A percentile compares a stretch with the other conserved stretches of the same genome.
Conservation (phyloP, 1,140 invertebrate species). For the Ephestia elutella region DNA sequence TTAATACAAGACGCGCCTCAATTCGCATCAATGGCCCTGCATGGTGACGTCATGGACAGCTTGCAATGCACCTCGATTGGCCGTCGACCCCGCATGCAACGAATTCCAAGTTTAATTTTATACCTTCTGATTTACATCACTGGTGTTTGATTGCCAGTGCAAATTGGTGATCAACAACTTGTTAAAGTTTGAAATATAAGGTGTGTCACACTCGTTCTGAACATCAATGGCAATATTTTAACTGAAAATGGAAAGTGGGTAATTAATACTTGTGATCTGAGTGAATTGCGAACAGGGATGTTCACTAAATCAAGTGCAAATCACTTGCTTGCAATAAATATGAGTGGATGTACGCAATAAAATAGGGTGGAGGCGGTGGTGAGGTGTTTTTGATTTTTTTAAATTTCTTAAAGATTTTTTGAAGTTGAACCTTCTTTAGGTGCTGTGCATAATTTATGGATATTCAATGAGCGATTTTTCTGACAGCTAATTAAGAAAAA, state of each 20-base stretch:
- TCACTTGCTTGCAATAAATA: no score
- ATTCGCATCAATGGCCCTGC: background rate
- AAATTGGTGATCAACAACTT: background rate
- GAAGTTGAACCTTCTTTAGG: no score
- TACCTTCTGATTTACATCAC: background rate
- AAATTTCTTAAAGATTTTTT: no score
- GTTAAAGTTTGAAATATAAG: background rate
- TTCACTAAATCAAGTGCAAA: background rate
- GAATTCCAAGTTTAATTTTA: background rate
- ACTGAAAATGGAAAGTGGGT: background rate
- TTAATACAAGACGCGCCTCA: background rate
- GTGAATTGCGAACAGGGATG: background rate
- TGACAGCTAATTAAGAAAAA: no score
- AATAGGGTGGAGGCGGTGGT: no score
- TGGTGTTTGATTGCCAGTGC: background rate
- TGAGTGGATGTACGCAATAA: no score
- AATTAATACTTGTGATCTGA: background rate
- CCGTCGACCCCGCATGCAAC: background rate
- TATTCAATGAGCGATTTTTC: no score
- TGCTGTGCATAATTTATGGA: no score
- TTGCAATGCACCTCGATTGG: background rate
- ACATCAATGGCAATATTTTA: background rate
- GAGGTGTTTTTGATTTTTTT: background rate
- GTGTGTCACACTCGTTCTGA: background rate
- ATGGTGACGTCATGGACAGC: background rate